A percentile compares a stretch with the other conserved stretches of the same genome.
phyloP scores from a whole-genome alignment of 2,113 vertebrate species.

The Bufo gargarizans region DNA sequence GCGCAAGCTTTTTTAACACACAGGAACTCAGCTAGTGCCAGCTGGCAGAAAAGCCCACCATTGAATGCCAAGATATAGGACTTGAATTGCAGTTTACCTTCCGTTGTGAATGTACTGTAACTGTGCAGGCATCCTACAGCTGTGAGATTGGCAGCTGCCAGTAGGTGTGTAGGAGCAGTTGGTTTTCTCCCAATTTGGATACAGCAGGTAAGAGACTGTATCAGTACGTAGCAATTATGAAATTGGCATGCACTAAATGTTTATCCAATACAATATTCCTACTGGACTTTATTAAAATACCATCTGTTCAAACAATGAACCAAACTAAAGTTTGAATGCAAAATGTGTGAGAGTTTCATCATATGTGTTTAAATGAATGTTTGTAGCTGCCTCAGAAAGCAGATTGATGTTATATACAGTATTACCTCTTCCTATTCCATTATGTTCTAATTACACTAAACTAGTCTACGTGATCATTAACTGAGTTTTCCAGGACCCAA shows the following conservation, averaged over 20 bases:
- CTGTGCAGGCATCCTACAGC: slow-evolving; percentile 78
- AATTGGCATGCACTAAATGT: slow-evolving; percentile 96
- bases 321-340: slow-evolving; percentile 66
- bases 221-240: slow-evolving; percentile 99
- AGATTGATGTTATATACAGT: background rate
- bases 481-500: too few relatives aligned
- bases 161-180: slow-evolving; percentile 77
- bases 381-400: background rate
- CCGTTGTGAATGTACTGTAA: slow-evolving; percentile 72
- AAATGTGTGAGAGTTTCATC: slow-evolving; percentile 3
- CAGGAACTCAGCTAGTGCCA: slow-evolving; percentile 75
- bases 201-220: slow-evolving; percentile 94
- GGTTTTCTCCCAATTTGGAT: slow-evolving; percentile 81
- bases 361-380: slow-evolving; percentile 20
- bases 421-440: too few relatives aligned
- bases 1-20: slow-evolving; percentile 73
- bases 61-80: slow-evolving; percentile 73
- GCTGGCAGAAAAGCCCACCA: slow-evolving; percentile 75
- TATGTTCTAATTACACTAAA: too few relatives aligned
- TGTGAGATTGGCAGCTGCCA: slow-evolving; percentile 90
- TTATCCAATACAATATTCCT: slow-evolving; percentile 99
- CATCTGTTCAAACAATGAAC: slow-evolving; percentile 95
- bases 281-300: slow-evolving; percentile 99
- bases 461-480: too few relatives aligned
- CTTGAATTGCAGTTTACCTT: slow-evolving; percentile 82